Base-by-base conservation (phyloP, 2,113 vertebrate species). In the Cranoglanis bouderius region DNA sequence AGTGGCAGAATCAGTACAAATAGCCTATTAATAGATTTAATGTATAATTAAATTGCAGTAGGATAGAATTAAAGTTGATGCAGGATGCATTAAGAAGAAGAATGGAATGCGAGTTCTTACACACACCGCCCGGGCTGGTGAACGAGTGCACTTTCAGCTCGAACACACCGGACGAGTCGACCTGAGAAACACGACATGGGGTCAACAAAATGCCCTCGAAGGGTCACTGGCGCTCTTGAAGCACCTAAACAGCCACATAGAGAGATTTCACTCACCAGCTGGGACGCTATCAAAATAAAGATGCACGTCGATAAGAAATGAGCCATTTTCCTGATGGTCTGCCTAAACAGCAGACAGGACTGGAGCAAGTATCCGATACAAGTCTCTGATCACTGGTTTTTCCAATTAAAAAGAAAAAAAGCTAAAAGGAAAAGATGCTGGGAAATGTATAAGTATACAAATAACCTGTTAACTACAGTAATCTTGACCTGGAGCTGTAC, bases 131-230 rank as follows among this genome's bases (percentile, higher is more conserved):
- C 0, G 94, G 84, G 88, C 90, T 95, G 85, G 26, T 94, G 90
- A 98, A 97, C 77, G 96, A 97, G 57, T 96, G 95, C 51, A 98
- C 95, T 92, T 97, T 97, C 92, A 98, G 92, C 90, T 98, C 97
- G 70, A 98, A 98, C 85, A 97, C 94, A 1, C 96, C 97, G 0
- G 95, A 94, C 4, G 93, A 94, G 35, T 89, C 78, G 0, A 90
- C 93, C 97, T 98, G 91, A 0, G 84, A 8, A n/a, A 59, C 77
- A 21, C 5, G 40, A 32, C 26, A 51, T 14, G 75, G 43, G 75
- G 12, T 49, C 24, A 61, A 26, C 5, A 24, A 24, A 43, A 43
- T 43, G 43, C 46, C 46, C 46, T 9, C 46, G 9, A 46, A 46
- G 46, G 46, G 46, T 9, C 46, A 46, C 8, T 46, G 46, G 46